A percentile compares a stretch with the other conserved stretches of the same genome.
phyloP scores from a whole-genome alignment of 2,888 invertebrate species.

The Clepsis dumicolana region DNA sequence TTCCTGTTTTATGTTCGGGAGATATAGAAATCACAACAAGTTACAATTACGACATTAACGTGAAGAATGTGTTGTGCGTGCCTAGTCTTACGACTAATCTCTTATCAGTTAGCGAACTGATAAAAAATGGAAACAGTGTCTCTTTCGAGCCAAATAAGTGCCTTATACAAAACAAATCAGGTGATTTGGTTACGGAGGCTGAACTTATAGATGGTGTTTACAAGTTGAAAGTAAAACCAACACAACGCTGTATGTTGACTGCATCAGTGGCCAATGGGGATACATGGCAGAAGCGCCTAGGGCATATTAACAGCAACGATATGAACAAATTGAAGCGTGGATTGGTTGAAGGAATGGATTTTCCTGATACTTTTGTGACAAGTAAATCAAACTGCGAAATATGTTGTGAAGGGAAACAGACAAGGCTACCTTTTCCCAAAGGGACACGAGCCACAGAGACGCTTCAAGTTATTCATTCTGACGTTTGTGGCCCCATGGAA shows the following conservation, averaged over 20 bases:
- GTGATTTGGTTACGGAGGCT: neutral
- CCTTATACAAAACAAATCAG: neutral
- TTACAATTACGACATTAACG: neutral
- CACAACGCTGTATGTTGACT: neutral
- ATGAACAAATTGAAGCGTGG: conserved; percentile 5
- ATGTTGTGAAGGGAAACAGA: conserved; percentile 2
- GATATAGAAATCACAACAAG: conserved; percentile 2
- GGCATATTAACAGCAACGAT: neutral
- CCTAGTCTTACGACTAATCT: neutral
- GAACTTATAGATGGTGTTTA: neutral
- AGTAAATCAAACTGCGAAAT: neutral
- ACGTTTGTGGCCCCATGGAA: neutral
- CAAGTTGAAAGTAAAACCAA: neutral
- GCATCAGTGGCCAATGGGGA: neutral
- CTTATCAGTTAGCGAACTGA: neutral
- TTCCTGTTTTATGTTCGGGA: conserved; percentile 3
- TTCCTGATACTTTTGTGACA: neutral
- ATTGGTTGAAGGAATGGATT: neutral
- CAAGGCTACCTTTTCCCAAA: neutral
- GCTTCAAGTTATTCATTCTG: neutral
- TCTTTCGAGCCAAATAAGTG: neutral
- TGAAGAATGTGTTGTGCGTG: conserved; percentile 1
- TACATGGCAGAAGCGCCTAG: neutral
- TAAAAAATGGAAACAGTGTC: conserved; percentile 5
- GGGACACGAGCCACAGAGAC: neutral